Evolutionary conservation across 1,140 invertebrate species (phyloP).

Genomic region (Drosophila suzukii): DNA sequence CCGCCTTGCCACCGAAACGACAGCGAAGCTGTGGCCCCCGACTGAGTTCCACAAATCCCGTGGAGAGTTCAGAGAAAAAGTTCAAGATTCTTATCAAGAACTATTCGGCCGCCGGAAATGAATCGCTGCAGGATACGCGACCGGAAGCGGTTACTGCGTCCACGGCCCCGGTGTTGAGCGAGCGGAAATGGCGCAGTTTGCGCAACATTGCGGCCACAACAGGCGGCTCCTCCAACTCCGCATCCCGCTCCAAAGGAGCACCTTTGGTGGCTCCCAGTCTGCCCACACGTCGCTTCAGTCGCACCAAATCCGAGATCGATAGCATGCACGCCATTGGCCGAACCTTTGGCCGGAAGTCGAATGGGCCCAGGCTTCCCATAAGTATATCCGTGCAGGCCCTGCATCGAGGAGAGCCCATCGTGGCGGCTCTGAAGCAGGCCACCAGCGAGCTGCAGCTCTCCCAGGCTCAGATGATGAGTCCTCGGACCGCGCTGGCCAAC

Average conservation of each 20-base stretch:
- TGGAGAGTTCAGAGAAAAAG: constrained; percentile 62
- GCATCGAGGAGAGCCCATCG: constrained; percentile 66
- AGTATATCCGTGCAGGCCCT: constrained; percentile 69
- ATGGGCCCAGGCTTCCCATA: constrained; percentile 53
- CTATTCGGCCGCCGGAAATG: constrained; percentile 33
- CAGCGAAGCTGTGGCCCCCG: constrained; percentile 77
- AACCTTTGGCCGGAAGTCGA: constrained; percentile 64
- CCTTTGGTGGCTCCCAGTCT: constrained; percentile 3
- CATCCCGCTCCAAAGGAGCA: constrained; percentile 17
- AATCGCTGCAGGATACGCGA: constrained; percentile 35
- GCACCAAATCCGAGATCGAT: constrained; percentile 70
- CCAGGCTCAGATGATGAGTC: constrained; percentile 55
- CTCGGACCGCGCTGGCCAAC: constrained; percentile 40
- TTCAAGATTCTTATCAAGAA: constrained; percentile 79
- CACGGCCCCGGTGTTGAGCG: constrained; percentile 47
- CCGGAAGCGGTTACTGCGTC: constrained; percentile 17
- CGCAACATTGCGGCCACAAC: constrained; percentile 58
- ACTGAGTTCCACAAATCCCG: constrained; percentile 38
- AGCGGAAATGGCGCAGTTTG: constrained; percentile 69
- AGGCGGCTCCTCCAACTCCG: constrained; percentile 1
- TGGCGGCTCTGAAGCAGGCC: constrained; percentile 64
- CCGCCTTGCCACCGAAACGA: constrained; percentile 64
- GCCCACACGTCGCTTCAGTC: constrained; percentile 50
- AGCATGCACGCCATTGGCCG: constrained; percentile 65
- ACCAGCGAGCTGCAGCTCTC: constrained; percentile 62